Base-by-base conservation (phyloP, 2,888 invertebrate species). In the Melikaiella ostensackeni region DNA sequence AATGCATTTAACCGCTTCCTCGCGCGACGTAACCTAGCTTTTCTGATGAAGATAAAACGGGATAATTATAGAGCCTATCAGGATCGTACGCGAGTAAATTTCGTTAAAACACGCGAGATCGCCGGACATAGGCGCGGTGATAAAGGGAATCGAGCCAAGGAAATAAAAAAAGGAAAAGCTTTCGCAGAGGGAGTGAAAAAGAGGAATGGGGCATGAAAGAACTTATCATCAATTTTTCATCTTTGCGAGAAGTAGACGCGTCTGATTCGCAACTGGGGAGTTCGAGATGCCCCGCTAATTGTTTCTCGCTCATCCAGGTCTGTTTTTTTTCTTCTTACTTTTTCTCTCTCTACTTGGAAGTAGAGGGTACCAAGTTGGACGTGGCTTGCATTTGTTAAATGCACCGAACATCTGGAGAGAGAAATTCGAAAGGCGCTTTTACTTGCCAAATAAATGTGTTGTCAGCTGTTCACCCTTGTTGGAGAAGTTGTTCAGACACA, bases 41-140 rank as follows among this genome's bases (percentile, higher is more conserved):
- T 76, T 82, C 84, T 88, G 89, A 89, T 89, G 88, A 89, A 89
- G 90, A 89, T 90, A 89, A 89, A 89, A 90, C 86, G 87, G 89
- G 87, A 90, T 90, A 90, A 90, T 90, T 89, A 89, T 88, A 89
- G 89, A 87, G 89, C 86, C 89, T 89, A 89, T 89, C 89, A 87
- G 86, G 87, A 89, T 89, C 89, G 87, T 82, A 86, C 83, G 83
- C 85, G 81, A 89, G 88, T 89, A 89, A 89, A 89, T 89, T 89
- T 89, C 86, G 85, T 84, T 83, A 84, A 82, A 87, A 83, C 90
- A 89, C 90, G 89, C 89, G 87, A 89, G 87, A 89, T 87, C 87
- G 86, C 84, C 86, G 87, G 87, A 88, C 87, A 87, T 84, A 85
- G 84, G 85, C 81, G 80, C 83, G 85, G 83, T 85, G 84, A 84